phyloP scores from a whole-genome alignment of 2,888 invertebrate species.

The Thysanoteuthis rhombus region DNA sequence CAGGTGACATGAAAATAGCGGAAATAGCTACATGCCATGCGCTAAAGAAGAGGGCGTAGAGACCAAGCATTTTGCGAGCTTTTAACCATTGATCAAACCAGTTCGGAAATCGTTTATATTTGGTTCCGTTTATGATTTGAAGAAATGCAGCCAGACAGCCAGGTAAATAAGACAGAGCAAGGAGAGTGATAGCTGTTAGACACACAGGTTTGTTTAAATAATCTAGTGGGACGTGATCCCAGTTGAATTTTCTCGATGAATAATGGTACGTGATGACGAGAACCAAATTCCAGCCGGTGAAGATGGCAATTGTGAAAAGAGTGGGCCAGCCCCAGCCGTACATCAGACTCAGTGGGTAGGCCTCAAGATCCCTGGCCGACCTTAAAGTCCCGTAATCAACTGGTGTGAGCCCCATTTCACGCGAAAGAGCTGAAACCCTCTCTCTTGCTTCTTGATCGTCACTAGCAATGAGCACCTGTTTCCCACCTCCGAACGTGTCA shows the following conservation, averaged over 20 bases:
- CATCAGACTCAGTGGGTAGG: constrained; percentile 49
- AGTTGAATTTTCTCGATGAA: background rate
- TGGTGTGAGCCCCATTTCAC: constrained; percentile 54
- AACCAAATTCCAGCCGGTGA: constrained; percentile 51
- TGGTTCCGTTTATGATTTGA: constrained; percentile 42
- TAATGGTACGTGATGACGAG: constrained; percentile 16
- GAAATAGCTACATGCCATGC: constrained; percentile 55
- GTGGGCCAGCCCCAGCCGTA: constrained; percentile 54
- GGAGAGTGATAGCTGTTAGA: constrained; percentile 56
- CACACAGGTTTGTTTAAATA: constrained; percentile 58
- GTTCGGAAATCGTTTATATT: constrained; percentile 53
- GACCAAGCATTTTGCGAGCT: constrained; percentile 55
- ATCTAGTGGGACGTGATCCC: constrained; percentile 44
- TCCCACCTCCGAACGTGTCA: constrained; percentile 46
- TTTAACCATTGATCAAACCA: constrained; percentile 57
- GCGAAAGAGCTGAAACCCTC: constrained; percentile 48
- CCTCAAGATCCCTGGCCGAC: constrained; percentile 53
- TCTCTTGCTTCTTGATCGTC: constrained; percentile 46
- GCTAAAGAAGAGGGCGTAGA: constrained; percentile 52
- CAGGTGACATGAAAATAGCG: background rate
- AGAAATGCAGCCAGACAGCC: constrained; percentile 52
- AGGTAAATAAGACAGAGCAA: constrained; percentile 60
- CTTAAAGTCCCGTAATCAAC: constrained; percentile 52
- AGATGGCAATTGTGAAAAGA: constrained; percentile 51
- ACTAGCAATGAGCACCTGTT: constrained; percentile 52